phyloP scores from a whole-genome alignment of 2,113 vertebrate species.

The Promerops cafer region DNA sequence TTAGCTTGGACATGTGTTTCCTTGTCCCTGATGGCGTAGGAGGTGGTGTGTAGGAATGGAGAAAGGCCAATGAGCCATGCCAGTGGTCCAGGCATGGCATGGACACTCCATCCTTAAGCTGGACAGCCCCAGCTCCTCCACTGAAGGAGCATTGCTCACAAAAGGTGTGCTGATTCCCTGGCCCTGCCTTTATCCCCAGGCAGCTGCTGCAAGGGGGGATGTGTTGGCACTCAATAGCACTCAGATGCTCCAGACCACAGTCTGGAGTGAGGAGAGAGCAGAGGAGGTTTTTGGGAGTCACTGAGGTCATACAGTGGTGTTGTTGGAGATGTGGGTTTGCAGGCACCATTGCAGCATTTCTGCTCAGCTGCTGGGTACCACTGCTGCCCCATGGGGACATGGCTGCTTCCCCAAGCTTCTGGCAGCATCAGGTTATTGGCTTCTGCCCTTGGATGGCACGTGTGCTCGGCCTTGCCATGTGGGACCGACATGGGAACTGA shows the following conservation, averaged over 20 bases:
- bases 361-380: neutral
- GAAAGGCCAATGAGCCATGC: rapidly evolving
- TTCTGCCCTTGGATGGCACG: neutral
- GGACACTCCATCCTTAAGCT: neutral
- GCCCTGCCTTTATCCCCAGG: neutral
- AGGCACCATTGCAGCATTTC: neutral
- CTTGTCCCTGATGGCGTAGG: rapidly evolving
- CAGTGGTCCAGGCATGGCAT: rapidly evolving
- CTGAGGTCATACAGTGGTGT: rapidly evolving
- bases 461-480: neutral
- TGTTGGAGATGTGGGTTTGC: neutral
- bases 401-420: neutral
- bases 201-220: neutral
- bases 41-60: neutral
- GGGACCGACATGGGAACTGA: neutral
- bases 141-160: neutral
- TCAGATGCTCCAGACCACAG: neutral
- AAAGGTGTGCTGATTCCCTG: neutral
- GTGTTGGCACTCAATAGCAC: neutral
- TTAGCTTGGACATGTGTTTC: neutral
- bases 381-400: rapidly evolving
- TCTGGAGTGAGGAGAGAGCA: neutral
- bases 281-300: neutral
- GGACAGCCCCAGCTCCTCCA: rapidly evolving
- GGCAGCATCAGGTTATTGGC: neutral